Evolutionary conservation across 2,797 vertebrate species (phyloP).

Genomic region (Peromyscus melanophrys): DNA sequence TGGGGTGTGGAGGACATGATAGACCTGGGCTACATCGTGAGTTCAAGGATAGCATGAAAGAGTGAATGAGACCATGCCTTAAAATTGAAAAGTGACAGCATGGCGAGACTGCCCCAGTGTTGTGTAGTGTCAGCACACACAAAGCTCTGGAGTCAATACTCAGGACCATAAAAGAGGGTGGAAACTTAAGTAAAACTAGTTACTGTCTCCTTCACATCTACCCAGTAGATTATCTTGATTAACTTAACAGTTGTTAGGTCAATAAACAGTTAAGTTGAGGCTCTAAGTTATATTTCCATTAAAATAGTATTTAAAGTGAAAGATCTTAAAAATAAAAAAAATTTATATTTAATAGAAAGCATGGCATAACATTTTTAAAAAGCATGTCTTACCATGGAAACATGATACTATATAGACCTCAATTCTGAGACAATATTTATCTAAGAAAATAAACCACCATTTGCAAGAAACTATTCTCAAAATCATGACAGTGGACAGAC

Average conservation of each 20-base stretch:
- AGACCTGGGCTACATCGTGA: not conserved
- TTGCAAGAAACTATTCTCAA: conserved; percentile 28
- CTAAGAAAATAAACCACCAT: not conserved
- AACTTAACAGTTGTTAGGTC: not conserved
- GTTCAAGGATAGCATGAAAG: not conserved
- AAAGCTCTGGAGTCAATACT: too few species aligned
- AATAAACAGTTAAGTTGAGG: not conserved
- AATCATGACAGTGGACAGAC: not conserved
- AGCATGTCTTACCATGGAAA: conserved; percentile 45
- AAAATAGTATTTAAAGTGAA: not conserved
- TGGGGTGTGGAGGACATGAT: not conserved
- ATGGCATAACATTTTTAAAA: conserved; percentile 15
- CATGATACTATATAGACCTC: not conserved
- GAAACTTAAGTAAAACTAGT: not conserved
- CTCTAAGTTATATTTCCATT: not conserved
- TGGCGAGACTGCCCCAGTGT: too few species aligned
- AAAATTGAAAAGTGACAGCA: not conserved
- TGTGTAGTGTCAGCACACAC: too few species aligned
- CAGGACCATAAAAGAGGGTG: too few species aligned
- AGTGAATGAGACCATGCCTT: not conserved
- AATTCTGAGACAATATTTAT: conserved; percentile 26
- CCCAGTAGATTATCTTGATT: not conserved
- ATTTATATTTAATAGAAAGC: not conserved
- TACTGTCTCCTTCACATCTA: not conserved
- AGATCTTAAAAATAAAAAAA: not conserved